A percentile compares a stretch with the other conserved stretches of the same genome.
Evolutionary conservation across 1,140 invertebrate genomes (phyloP).

Genomic region (Pteromalus puparum): DNA sequence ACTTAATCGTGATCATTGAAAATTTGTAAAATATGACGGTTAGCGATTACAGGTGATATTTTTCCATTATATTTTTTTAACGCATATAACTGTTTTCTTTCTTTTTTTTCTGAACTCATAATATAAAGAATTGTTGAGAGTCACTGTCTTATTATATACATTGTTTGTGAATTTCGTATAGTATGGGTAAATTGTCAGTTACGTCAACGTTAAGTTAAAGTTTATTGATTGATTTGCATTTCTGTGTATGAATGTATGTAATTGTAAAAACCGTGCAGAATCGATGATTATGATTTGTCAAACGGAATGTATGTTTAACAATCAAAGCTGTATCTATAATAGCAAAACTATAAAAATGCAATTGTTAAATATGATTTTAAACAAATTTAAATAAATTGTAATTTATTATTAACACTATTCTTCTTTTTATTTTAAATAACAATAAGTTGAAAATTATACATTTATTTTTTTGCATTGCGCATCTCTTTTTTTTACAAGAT

Average conservation of each 20-base stretch:
- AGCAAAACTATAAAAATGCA: constrained; percentile 59
- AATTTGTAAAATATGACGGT: constrained; percentile 44
- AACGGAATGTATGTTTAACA: constrained; percentile 42
- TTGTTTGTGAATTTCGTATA: constrained; percentile 37
- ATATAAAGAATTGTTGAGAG: constrained; percentile 15
- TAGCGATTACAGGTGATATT: constrained; percentile 38
- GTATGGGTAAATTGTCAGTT: constrained; percentile 34
- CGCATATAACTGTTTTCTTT: background rate
- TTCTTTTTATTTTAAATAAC: constrained; percentile 32
- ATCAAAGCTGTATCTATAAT: constrained; percentile 54
- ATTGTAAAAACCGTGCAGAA: constrained; percentile 44
- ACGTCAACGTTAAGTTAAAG: constrained; percentile 39
- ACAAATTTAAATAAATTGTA: constrained; percentile 68
- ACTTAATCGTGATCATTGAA: constrained; percentile 28
- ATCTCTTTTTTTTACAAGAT: constrained; percentile 45
- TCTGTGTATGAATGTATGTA: constrained; percentile 47
- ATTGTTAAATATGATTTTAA: constrained; percentile 70
- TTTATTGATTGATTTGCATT: constrained; percentile 35
- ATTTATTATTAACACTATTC: constrained; percentile 58
- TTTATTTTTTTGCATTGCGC: constrained; percentile 53
- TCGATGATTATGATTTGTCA: constrained; percentile 35
- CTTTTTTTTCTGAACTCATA: constrained; percentile 5
- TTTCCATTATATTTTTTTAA: constrained; percentile 18
- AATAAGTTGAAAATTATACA: constrained; percentile 60
- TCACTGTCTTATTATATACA: background rate